Conservation (phyloP, 2,797 vertebrate species). For the Dipus sagitta region DNA sequence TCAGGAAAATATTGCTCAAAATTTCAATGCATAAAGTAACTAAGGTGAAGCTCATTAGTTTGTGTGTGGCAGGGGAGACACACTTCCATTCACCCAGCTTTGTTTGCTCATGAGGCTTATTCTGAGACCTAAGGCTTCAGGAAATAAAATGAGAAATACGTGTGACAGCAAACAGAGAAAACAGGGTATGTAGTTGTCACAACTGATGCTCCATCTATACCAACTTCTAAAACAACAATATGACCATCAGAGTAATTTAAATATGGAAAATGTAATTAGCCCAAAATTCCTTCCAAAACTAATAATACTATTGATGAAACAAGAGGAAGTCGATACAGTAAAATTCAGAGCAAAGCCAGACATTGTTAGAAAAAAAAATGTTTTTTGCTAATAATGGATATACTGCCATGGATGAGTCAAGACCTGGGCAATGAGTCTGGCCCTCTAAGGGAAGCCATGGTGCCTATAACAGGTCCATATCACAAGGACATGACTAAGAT, state of each 20-base stretch:
- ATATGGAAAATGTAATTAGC: neutral
- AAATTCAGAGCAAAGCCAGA: neutral
- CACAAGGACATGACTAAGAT: neutral
- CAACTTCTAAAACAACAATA: neutral
- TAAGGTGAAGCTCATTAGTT: neutral
- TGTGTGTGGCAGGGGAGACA: neutral
- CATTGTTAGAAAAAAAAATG: neutral
- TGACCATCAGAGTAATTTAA: constrained; percentile 42
- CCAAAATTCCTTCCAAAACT: neutral
- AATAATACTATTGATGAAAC: neutral
- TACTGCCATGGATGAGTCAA: neutral
- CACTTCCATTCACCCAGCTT: neutral
- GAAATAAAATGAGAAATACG: neutral
- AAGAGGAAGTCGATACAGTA: neutral
- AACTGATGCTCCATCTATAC: neutral
- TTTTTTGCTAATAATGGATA: neutral
- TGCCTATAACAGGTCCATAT: neutral
- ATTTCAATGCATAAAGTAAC: neutral
- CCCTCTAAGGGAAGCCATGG: neutral
- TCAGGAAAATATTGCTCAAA: constrained; percentile 20
- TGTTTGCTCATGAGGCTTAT: neutral
- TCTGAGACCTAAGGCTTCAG: neutral
- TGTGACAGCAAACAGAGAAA: neutral
- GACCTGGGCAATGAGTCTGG: neutral
- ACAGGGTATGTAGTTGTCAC: neutral